Evolutionary conservation across 2,888 invertebrate species (phyloP).

Genomic region (Leptinotarsa haldemani): DNA sequence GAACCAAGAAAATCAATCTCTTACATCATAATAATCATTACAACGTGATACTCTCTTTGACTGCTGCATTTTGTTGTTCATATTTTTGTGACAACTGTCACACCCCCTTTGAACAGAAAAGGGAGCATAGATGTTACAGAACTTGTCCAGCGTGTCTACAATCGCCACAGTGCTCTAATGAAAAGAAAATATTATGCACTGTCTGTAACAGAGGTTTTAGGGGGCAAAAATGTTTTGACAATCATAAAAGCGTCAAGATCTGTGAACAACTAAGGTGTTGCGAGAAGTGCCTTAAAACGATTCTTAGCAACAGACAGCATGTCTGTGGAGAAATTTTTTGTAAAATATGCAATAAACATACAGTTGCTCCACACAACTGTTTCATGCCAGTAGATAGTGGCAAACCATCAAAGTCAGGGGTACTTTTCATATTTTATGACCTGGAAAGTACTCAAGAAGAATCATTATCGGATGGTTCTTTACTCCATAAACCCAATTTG

Average conservation of each 20-base stretch:
- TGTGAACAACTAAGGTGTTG: not conserved
- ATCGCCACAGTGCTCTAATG: not conserved
- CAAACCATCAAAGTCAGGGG: not conserved
- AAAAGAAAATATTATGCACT: not conserved
- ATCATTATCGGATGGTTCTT: not conserved
- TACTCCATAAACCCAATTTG: constrained; percentile 5
- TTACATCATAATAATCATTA: constrained; percentile 32
- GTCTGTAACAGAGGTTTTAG: not conserved
- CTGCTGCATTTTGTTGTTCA: constrained; percentile 28
- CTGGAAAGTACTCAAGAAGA: constrained; percentile 9
- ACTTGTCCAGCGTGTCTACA: constrained; percentile 28
- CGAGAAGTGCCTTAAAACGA: constrained; percentile 1
- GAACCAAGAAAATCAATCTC: constrained; percentile 24
- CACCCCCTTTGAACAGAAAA: too few relatives aligned
- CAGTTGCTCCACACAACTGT: not conserved
- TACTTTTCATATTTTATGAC: not conserved
- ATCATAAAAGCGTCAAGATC: not conserved
- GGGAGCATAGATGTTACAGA: constrained; percentile 15
- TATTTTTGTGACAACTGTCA: too few relatives aligned
- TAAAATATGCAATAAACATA: not conserved
- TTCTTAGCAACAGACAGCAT: not conserved
- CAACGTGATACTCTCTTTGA: constrained; percentile 30
- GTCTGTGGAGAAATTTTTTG: not conserved
- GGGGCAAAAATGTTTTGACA: not conserved
- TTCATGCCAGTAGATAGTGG: not conserved